These are phyloP conservation scores for Podarcis raffonei DNA, from an alignment of 2,113 vertebrate species.

Conservation along the genomic window DNA sequence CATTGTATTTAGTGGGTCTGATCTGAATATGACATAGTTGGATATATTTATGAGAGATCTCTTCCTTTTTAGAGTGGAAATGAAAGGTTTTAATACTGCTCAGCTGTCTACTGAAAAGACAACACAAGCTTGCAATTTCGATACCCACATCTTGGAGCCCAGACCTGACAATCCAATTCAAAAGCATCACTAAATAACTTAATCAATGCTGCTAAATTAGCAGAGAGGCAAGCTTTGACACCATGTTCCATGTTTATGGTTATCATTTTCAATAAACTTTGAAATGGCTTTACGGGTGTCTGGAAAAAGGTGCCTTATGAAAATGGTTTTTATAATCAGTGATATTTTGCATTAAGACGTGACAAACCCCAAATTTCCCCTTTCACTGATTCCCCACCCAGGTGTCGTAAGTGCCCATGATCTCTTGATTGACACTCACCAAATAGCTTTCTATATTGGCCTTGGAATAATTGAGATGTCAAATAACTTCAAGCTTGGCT, in stretches of 20 bases:
- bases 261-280: conserved; percentile 80
- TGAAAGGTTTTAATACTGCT: conserved; percentile 51
- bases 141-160: conserved; percentile 14
- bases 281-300: conserved; percentile 73
- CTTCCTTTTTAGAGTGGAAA: not conserved
- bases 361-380: conserved; percentile 72
- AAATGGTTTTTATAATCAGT: conserved; percentile 72
- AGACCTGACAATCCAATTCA: conserved; percentile 79
- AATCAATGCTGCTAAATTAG: conserved; percentile 77
- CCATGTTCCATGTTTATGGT: conserved; percentile 77
- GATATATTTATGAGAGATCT: too few relatives aligned
- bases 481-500: conserved; percentile 87
- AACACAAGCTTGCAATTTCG: conserved; percentile 31
- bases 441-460: conserved; percentile 88
- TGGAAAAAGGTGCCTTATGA: conserved; percentile 62
- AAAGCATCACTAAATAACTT: conserved; percentile 79
- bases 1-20: too few relatives aligned
- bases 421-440: conserved; percentile 88
- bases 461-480: conserved; percentile 94
- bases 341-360: conserved; percentile 67
- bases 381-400: conserved; percentile 71
- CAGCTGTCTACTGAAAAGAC: conserved; percentile 42
- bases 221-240: conserved; percentile 66
- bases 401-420: conserved; percentile 60
- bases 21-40: too few relatives aligned